Conservation (phyloP, 2,113 vertebrate species). For the Podilymbus podiceps region DNA sequence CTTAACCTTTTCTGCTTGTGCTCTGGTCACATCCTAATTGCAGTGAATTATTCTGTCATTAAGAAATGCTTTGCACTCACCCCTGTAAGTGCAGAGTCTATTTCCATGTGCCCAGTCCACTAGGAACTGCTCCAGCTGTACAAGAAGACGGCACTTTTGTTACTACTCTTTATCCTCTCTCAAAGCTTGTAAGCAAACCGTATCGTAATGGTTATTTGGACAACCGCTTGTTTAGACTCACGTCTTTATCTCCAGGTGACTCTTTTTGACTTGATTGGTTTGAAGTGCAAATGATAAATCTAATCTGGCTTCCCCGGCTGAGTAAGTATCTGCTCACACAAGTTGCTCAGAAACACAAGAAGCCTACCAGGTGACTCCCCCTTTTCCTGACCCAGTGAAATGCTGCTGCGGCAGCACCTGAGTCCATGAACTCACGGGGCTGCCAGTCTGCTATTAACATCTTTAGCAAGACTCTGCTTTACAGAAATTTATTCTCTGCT, state of each 20-base stretch:
- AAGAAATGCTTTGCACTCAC: neutral
- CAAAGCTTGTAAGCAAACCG: neutral
- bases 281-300: slow-evolving; percentile 41
- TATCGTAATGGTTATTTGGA: neutral
- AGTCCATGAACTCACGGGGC: neutral
- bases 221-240: slow-evolving; percentile 10
- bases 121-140: neutral
- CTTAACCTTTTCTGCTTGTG: neutral
- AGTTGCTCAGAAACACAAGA: neutral
- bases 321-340: neutral
- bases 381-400: neutral
- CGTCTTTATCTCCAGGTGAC: neutral
- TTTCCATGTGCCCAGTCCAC: neutral
- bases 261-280: slow-evolving; percentile 21
- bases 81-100: neutral
- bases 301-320: slow-evolving; percentile 32
- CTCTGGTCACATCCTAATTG: neutral
- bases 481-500: neutral
- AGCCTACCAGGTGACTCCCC: neutral
- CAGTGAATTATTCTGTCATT: neutral
- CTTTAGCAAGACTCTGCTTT: neutral
- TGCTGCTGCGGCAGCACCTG: neutral
- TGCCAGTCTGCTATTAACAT: neutral
- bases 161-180: neutral
- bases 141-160: neutral